These are phyloP conservation scores for Amblyornis subalaris DNA, from an alignment of 2,113 vertebrate genomes.

Conservation along the genomic window DNA sequence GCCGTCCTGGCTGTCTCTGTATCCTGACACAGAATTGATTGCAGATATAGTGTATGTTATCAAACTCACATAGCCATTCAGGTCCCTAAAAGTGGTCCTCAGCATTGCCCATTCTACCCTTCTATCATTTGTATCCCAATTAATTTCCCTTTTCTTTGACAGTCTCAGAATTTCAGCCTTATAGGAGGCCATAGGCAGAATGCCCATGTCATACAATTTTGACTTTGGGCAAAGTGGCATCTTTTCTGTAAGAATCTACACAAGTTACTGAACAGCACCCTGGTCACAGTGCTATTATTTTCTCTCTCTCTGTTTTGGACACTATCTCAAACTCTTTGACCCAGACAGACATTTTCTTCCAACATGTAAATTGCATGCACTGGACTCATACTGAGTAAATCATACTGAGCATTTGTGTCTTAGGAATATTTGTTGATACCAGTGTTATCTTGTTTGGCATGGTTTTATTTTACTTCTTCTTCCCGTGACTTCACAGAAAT, in stretches of 20 bases:
- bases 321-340: background rate
- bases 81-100: background rate
- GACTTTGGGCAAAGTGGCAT: background rate
- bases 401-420: background rate
- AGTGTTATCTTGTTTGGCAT: background rate
- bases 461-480: background rate
- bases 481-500: background rate
- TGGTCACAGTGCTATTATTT: background rate
- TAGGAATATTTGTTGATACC: background rate
- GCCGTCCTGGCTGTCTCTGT: background rate
- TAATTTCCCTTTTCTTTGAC: background rate
- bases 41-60: background rate
- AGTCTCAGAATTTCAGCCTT: background rate
- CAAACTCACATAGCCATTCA: background rate
- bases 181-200: background rate
- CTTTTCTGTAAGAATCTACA: background rate
- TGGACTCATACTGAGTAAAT: background rate
- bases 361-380: background rate
- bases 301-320: background rate
- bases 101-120: background rate
- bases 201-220: background rate
- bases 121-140: background rate
- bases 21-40: background rate
- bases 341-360: background rate
- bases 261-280: background rate